These are phyloP conservation scores for Trematocara macrostoma DNA, from an alignment of 2,113 vertebrate genomes.

Conservation along the genomic window DNA sequence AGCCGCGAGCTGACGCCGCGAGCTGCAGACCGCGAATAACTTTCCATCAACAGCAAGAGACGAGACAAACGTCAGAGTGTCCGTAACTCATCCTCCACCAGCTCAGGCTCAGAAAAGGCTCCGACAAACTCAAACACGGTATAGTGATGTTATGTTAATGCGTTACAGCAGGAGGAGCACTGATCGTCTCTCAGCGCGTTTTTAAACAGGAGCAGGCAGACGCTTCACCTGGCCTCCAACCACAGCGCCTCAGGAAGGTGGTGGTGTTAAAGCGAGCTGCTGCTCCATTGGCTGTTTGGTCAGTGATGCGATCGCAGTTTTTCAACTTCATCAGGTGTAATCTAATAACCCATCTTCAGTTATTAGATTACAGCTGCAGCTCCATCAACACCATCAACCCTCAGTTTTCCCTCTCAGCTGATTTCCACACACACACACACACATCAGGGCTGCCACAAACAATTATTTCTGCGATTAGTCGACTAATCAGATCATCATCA, in stretches of 20 bases:
- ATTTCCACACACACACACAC: fast-evolving
- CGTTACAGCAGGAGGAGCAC: fast-evolving
- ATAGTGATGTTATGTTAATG: not conserved
- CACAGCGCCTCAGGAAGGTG: not conserved
- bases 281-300: not conserved
- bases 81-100: not conserved
- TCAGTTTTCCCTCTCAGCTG: not conserved
- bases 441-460: fast-evolving
- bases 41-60: not conserved
- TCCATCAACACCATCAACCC: not conserved
- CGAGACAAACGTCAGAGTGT: not conserved
- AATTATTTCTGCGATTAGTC: too few relatives aligned
- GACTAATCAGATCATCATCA: too few relatives aligned
- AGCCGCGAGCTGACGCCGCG: not conserved
- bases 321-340: not conserved
- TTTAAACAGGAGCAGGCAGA: not conserved
- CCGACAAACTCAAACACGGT: not conserved
- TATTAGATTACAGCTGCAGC: too few relatives aligned
- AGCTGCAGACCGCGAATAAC: not conserved
- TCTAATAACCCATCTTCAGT: not conserved
- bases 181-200: not conserved
- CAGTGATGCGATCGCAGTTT: not conserved
- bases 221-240: not conserved
- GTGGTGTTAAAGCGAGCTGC: not conserved
- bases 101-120: not conserved